These are phyloP conservation scores for Gonocerus acuteangulatus DNA, from an alignment of 2,888 invertebrate species.

Conservation along the genomic window DNA sequence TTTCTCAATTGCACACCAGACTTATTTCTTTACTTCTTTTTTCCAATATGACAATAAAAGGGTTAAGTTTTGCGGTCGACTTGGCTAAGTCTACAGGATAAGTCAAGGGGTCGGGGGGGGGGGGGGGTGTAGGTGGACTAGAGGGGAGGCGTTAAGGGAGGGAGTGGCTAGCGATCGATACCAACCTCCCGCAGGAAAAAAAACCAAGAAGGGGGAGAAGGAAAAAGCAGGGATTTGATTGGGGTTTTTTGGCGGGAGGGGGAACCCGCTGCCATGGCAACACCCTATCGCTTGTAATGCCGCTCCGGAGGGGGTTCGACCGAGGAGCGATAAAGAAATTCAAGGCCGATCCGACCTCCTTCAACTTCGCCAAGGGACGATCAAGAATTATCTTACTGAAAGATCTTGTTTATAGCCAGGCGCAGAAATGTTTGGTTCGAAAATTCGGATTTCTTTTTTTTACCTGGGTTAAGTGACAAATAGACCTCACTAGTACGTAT, in stretches of 20 bases:
- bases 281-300: constrained; percentile 12
- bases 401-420: too few species aligned
- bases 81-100: not conserved
- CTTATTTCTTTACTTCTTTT: too few species aligned
- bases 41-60: too few species aligned
- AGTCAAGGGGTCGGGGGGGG: not conserved
- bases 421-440: too few species aligned
- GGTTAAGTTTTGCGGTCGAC: too few species aligned
- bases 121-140: not conserved
- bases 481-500: too few species aligned
- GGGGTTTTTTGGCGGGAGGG: constrained; percentile 35
- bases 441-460: too few species aligned
- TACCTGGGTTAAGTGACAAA: too few species aligned
- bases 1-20: too few species aligned
- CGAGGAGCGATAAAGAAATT: too few species aligned
- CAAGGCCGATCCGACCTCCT: not conserved
- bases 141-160: constrained; percentile 8
- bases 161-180: constrained; percentile 30
- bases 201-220: constrained; percentile 26
- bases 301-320: not conserved
- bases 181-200: constrained; percentile 28
- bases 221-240: constrained; percentile 35
- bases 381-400: too few species aligned
- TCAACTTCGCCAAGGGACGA: too few species aligned
- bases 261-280: constrained; percentile 29